phyloP scores from a whole-genome alignment of 2,888 invertebrate genomes.

The Marronus borbonicus region DNA sequence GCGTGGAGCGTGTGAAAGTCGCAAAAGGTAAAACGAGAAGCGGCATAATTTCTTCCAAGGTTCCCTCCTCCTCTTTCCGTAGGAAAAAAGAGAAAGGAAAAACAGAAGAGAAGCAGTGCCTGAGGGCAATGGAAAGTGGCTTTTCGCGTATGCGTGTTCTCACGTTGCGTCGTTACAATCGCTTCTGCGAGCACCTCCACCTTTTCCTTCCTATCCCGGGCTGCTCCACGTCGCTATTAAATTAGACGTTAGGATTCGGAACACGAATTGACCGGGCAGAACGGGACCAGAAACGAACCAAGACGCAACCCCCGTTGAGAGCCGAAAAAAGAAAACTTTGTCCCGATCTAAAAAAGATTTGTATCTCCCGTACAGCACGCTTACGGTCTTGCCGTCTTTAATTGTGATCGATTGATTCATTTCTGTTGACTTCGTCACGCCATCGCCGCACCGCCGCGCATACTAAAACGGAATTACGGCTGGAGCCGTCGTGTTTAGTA shows the following conservation, averaged over 20 bases:
- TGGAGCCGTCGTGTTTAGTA: constrained; percentile 27
- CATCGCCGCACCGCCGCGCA: constrained; percentile 53
- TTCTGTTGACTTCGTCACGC: constrained; percentile 58
- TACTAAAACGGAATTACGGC: constrained; percentile 52
- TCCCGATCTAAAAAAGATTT: constrained; percentile 42
- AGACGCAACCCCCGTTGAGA: not conserved
- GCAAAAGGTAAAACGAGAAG: constrained; percentile 1
- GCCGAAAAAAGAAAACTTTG: constrained; percentile 4
- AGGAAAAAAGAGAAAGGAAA: constrained; percentile 1
- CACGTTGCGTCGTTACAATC: not conserved
- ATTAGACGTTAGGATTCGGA: constrained; percentile 44
- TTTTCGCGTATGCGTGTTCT: constrained; percentile 25
- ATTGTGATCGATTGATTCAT: constrained; percentile 64
- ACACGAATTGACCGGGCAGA: constrained; percentile 42
- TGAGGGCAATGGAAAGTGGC: not conserved
- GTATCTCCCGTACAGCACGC: constrained; percentile 40
- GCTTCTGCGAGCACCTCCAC: not conserved
- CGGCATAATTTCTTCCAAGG: not conserved
- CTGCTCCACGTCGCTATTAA: constrained; percentile 23
- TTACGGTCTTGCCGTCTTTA: constrained; percentile 54
- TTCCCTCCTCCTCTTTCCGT: not conserved
- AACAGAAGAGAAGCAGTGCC: not conserved
- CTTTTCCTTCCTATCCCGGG: not conserved
- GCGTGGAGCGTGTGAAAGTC: not conserved
- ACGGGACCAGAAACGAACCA: not conserved